Evolutionary conservation across 2,888 invertebrate species (phyloP).

Genomic region (Aporophyla nigra): DNA sequence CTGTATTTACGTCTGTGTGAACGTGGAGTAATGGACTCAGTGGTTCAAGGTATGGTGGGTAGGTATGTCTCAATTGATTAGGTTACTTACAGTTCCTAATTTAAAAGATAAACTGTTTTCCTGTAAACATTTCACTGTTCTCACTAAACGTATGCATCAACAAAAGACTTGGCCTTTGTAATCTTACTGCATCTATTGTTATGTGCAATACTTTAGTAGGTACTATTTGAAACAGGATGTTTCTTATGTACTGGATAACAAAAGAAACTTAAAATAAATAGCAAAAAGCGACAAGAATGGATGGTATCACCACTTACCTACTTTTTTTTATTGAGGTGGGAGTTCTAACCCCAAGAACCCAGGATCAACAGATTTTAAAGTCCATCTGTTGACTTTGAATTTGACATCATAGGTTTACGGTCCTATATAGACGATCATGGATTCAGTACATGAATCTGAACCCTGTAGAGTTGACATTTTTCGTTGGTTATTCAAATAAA

Average conservation of each 20-base stretch:
- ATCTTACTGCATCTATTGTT: not conserved
- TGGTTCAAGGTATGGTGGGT: conserved; percentile 11
- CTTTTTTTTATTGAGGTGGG: too few relatives aligned
- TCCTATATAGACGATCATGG: too few relatives aligned
- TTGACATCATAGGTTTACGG: too few relatives aligned
- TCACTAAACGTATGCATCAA: not conserved
- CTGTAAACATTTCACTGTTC: conserved; percentile 6
- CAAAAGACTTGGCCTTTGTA: not conserved
- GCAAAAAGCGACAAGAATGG: not conserved
- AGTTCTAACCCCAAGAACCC: too few relatives aligned
- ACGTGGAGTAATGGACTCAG: not conserved
- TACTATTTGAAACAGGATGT: not conserved
- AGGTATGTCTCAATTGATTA: conserved; percentile 11
- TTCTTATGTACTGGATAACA: not conserved
- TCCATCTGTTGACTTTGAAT: too few relatives aligned
- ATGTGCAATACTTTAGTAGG: conserved; percentile 7
- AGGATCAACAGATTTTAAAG: too few relatives aligned
- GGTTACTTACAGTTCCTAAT: not conserved
- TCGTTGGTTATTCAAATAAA: too few relatives aligned
- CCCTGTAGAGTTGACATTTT: too few relatives aligned
- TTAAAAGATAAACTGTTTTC: conserved; percentile 11
- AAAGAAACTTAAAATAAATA: not conserved
- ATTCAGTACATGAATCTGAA: too few relatives aligned
- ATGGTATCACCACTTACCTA: not conserved
- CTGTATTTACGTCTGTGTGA: too few relatives aligned